Base-by-base conservation (phyloP, 2,113 vertebrate species). In the Erpornis zantholeuca region DNA sequence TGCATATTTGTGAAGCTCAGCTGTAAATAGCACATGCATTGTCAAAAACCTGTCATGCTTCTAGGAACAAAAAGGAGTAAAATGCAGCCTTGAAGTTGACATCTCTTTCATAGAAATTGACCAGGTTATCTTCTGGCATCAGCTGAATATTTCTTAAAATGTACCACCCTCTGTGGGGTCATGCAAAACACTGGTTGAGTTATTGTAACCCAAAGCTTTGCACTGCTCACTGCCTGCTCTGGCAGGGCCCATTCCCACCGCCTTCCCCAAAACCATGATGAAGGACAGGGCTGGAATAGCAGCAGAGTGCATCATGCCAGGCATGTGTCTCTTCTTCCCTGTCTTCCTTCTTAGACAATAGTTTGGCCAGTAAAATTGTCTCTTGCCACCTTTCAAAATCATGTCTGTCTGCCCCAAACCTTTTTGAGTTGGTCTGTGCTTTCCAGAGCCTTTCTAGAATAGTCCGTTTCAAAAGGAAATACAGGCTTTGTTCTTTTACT, bases 191-290 rank as follows among this genome's bases (percentile, higher is more conserved):
- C 36, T 7, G 1, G 12, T 10, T 52, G 42, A 17, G 36, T n/a
- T 42, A 2, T 3, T 27, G 9, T 36, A 15, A n/a, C 11, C 17
- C 45, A 28, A 54, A 1, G 3, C 50, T 50, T 73, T 45, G 60
- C 8, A 5, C 4, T 20, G 60, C 54, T 52, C 12, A 6, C 20
- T 0, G 0, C 3, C n/a, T 36, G 52, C 52, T 42, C 12, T 28
- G 14, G 36, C 69, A 66, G 75, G 38, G 27, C 20, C 53, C 29
- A 0, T 36, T 44, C 3, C 59, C 35, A 20, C 75, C 61, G 29
- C 29, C 45, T 33, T 75, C 27, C 28, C 60, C 59, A 27, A 31
- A 64, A 25, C 35, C 1, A 0, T 15, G 31, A 31, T 18, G 36
- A 44, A 15, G 3, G 27, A 22, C 47, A 61, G 42, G 52, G 7